phyloP scores from a whole-genome alignment of 2,113 vertebrate genomes.

The Lagopus leucura region DNA sequence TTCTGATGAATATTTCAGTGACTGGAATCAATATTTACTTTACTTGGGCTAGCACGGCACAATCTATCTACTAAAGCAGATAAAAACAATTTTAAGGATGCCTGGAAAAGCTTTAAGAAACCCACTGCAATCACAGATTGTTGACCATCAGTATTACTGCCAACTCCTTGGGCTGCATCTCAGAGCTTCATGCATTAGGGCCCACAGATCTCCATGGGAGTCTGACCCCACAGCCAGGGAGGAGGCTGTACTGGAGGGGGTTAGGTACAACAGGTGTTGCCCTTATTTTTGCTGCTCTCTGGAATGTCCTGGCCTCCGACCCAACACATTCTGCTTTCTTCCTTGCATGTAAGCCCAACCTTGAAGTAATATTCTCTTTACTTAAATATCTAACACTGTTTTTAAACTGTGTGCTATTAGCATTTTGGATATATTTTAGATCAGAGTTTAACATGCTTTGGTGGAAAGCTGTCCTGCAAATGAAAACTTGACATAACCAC shows the following conservation, averaged over 20 bases:
- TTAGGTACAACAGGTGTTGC: not conserved
- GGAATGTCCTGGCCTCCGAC: not conserved
- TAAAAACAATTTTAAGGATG: not conserved
- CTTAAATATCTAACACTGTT: not conserved
- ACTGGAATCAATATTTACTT: conserved; percentile 28
- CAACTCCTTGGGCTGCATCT: not conserved
- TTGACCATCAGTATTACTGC: not conserved
- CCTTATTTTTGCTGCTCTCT: not conserved
- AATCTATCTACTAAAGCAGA: not conserved
- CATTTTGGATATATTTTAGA: not conserved
- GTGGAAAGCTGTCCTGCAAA: not conserved
- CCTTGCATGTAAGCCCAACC: not conserved
- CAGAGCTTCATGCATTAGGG: not conserved
- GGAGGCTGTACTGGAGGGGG: not conserved
- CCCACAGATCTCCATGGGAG: fast-evolving
- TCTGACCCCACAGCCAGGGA: not conserved
- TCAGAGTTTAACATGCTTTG: not conserved
- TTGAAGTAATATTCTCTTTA: not conserved
- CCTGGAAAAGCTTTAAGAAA: not conserved
- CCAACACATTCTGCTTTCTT: not conserved
- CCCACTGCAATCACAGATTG: not conserved
- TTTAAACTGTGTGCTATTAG: not conserved
- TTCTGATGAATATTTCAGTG: not conserved
- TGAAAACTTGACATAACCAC: not conserved
- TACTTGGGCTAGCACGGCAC: not conserved